Evolutionary conservation across 2,797 vertebrate species (phyloP).

Genomic region (Chloroceryle inda): DNA sequence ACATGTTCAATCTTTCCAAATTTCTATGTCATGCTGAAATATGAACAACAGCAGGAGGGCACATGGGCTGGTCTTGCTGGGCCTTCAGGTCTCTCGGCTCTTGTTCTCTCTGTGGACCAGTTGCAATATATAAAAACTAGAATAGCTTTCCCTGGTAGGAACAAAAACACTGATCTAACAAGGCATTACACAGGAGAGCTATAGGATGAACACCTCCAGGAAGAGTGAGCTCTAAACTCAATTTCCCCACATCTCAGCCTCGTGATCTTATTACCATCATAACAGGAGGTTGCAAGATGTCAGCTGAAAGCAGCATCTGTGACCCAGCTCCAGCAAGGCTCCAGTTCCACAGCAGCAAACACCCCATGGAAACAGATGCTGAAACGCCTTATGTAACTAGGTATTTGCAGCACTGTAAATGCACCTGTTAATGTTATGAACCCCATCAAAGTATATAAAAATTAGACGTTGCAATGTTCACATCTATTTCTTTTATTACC

Average conservation of each 20-base stretch:
- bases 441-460: conserved; percentile 29
- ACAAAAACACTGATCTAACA: background rate
- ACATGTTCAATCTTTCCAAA: background rate
- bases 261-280: accelerated
- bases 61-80: background rate
- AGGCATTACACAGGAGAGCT: background rate
- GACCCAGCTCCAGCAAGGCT: background rate
- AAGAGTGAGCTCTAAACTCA: background rate
- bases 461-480: conserved; percentile 1
- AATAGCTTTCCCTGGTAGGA: background rate
- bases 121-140: background rate
- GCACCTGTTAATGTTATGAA: background rate
- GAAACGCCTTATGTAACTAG: background rate
- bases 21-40: background rate
- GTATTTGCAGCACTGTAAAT: background rate
- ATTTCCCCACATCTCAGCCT: background rate
- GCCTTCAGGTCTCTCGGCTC: accelerated
- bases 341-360: background rate
- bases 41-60: background rate
- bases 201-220: background rate
- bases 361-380: accelerated
- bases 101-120: background rate
- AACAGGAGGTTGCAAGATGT: background rate
- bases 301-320: background rate
- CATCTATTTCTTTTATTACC: background rate